These are phyloP conservation scores for Mastacembelus armatus DNA, from an alignment of 2,797 vertebrate species.

Conservation along the genomic window DNA sequence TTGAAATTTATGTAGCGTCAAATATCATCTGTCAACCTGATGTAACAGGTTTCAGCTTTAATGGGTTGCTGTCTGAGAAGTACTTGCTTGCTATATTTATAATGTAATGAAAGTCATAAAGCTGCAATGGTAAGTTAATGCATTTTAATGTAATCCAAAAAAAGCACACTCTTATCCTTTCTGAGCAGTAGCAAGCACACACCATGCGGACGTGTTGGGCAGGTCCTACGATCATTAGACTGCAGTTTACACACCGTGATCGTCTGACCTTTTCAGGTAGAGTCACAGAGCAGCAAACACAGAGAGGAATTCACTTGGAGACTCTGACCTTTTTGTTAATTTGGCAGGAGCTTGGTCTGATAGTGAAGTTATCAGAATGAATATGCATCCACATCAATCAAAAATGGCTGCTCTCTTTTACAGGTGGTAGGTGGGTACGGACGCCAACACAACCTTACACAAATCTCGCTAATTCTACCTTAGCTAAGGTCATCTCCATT, in stretches of 20 bases:
- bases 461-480: constrained; percentile 49
- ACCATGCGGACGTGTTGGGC: neutral
- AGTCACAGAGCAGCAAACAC: constrained; percentile 34
- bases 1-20: too few relatives aligned
- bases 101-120: neutral
- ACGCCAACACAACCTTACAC: constrained; percentile 19
- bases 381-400: constrained; percentile 60
- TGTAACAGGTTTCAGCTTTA: neutral
- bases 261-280: constrained; percentile 64
- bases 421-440: constrained; percentile 33
- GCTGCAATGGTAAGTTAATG: neutral
- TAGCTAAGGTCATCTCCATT: constrained; percentile 61
- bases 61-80: neutral
- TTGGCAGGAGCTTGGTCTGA: constrained; percentile 25
- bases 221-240: constrained; percentile 29
- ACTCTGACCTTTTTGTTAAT: constrained; percentile 60
- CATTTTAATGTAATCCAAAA: neutral
- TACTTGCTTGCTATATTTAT: too few relatives aligned
- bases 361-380: constrained; percentile 51
- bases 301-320: constrained; percentile 39
- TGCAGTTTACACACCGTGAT: constrained; percentile 50
- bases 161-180: neutral
- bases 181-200: neutral
- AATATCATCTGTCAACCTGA: neutral
- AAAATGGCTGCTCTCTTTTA: constrained; percentile 24